Percentiles rank a stretch among this genome's conserved stretches.
Conservation (phyloP, 1,140 invertebrate species). For the Drosophila setifemur region DNA sequence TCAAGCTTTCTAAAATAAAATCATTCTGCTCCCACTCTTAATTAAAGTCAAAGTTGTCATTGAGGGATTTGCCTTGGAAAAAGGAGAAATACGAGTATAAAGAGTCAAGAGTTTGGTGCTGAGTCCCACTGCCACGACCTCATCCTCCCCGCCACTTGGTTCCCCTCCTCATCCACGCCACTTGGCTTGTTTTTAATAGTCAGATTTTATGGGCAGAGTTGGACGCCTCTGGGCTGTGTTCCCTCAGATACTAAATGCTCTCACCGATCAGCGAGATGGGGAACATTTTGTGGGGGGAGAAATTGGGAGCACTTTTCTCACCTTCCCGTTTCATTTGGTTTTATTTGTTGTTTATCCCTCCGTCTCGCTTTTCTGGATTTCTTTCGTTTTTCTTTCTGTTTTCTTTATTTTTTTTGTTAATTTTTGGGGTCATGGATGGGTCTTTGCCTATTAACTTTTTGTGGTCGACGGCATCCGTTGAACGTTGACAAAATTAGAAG, state of each 20-base stretch:
- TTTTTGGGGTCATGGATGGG: conserved; percentile 56
- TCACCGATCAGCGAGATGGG: conserved; percentile 48
- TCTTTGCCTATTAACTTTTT: conserved; percentile 70
- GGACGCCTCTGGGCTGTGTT: conserved; percentile 48
- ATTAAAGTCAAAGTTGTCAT: conserved; percentile 29
- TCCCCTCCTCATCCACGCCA: background rate
- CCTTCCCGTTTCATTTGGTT: conserved; percentile 59
- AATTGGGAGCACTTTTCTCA: conserved; percentile 62
- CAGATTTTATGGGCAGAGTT: conserved; percentile 60
- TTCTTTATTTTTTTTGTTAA: conserved; percentile 15
- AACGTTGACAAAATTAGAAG: conserved; percentile 72
- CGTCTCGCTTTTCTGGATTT: conserved; percentile 13
- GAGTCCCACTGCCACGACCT: background rate
- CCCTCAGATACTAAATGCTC: conserved; percentile 63
- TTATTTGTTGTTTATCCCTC: conserved; percentile 18
- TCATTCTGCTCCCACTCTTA: background rate
- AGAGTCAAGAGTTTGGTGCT: background rate
- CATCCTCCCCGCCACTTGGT: background rate
- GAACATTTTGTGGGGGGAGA: conserved; percentile 9
- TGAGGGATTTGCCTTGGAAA: conserved; percentile 23
- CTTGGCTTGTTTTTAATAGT: conserved; percentile 57
- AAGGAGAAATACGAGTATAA: background rate
- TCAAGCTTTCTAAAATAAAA: background rate
- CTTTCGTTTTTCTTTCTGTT: conserved; percentile 8
- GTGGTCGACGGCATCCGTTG: conserved; percentile 70